Percentiles rank a stretch among this genome's conserved stretches.
Evolutionary conservation across 2,113 vertebrate species (phyloP).

Genomic region (Caracal caracal): DNA sequence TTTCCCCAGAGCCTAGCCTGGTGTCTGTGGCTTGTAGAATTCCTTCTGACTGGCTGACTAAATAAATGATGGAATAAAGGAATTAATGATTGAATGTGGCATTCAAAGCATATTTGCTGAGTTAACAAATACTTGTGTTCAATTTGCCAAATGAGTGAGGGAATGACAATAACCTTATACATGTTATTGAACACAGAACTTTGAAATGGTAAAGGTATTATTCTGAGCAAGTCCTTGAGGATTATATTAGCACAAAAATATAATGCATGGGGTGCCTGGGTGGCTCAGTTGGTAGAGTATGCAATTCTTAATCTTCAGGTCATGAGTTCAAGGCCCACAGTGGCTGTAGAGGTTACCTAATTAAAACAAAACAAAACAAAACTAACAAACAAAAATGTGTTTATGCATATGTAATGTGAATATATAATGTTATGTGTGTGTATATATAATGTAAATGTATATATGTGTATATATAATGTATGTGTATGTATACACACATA

Average conservation of each 20-base stretch:
- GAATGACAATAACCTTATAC: background rate
- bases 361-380: too few relatives aligned
- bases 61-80: background rate
- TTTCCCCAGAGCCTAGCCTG: background rate
- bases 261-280: too few relatives aligned
- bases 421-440: too few relatives aligned
- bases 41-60: background rate
- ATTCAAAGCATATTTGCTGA: background rate
- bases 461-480: too few relatives aligned
- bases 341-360: too few relatives aligned
- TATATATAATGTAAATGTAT: too few relatives aligned
- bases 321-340: too few relatives aligned
- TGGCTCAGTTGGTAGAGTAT: too few relatives aligned
- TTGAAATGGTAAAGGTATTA: background rate
- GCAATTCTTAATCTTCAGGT: too few relatives aligned
- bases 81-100: background rate
- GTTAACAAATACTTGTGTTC: background rate
- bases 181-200: background rate
- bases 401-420: too few relatives aligned
- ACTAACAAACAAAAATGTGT: too few relatives aligned
- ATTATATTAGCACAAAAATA: background rate
- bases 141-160: background rate
- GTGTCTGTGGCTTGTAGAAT: background rate
- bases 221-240: background rate
- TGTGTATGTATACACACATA: too few relatives aligned